Evolutionary conservation across 2,888 invertebrate genomes (phyloP).

Genomic region (Chalcosyrphus nemorum): DNA sequence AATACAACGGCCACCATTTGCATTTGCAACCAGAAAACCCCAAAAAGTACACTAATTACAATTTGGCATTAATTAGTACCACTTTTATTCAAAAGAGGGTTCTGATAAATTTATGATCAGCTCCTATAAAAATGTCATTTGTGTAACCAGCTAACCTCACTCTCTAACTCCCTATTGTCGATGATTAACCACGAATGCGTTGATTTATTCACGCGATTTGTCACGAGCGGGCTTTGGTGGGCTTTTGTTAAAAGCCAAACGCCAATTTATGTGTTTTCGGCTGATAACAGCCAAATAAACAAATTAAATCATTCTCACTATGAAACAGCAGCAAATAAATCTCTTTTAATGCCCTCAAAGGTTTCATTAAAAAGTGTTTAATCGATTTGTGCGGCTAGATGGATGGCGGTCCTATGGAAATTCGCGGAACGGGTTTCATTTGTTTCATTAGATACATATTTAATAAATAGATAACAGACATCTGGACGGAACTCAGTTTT

Average conservation of each 20-base stretch:
- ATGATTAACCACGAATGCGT: slow-evolving; percentile 19
- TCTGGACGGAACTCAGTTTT: not conserved
- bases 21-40: not conserved
- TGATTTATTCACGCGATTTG: slow-evolving; percentile 47
- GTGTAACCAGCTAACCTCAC: not conserved
- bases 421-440: slow-evolving; percentile 60
- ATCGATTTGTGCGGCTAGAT: slow-evolving; percentile 41
- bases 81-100: slow-evolving; percentile 9
- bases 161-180: not conserved
- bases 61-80: slow-evolving; percentile 24
- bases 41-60: slow-evolving; percentile 21
- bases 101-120: slow-evolving; percentile 32
- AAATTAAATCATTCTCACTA: slow-evolving; percentile 60
- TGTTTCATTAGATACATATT: slow-evolving; percentile 58
- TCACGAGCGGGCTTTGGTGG: slow-evolving; percentile 31
- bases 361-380: slow-evolving; percentile 54
- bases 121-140: slow-evolving; percentile 19
- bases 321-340: slow-evolving; percentile 37
- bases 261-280: slow-evolving; percentile 52
- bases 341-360: slow-evolving; percentile 46
- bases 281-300: slow-evolving; percentile 44
- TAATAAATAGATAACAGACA: slow-evolving; percentile 41
- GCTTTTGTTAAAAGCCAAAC: slow-evolving; percentile 50
- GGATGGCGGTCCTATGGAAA: slow-evolving; percentile 53
- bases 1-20: not conserved